Percentiles rank a stretch among this genome's conserved stretches.
These are phyloP conservation scores for Spodoptera exigua DNA, from an alignment of 2,888 invertebrate species.

Conservation along the genomic window DNA sequence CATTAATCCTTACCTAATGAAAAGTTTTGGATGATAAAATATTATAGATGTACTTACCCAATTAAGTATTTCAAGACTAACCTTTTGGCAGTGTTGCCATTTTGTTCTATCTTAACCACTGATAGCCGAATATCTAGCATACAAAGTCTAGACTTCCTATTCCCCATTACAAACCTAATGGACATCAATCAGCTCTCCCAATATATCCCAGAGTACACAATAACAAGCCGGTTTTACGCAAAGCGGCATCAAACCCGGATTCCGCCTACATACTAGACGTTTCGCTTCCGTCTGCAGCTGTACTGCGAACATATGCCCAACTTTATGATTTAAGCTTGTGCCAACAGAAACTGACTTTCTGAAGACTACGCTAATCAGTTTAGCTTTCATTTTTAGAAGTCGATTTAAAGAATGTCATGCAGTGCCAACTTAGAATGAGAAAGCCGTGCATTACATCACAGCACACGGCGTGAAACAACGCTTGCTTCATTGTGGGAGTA, in stretches of 20 bases:
- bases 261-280: conserved; percentile 27
- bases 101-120: too few species aligned
- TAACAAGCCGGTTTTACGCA: conserved; percentile 20
- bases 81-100: too few species aligned
- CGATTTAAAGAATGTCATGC: neutral
- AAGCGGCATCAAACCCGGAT: conserved; percentile 25
- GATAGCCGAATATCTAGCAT: neutral
- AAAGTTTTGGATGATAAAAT: too few species aligned
- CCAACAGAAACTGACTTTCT: conserved; percentile 24
- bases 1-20: too few species aligned
- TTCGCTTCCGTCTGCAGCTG: conserved; percentile 22
- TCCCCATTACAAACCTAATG: neutral
- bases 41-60: too few species aligned
- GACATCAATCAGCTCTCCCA: neutral
- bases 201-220: conserved; percentile 8
- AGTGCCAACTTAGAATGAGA: too few species aligned
- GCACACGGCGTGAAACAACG: too few species aligned
- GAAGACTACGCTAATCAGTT: conserved; percentile 16
- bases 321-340: conserved; percentile 31
- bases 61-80: too few species aligned
- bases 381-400: neutral
- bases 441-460: too few species aligned
- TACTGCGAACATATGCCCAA: conserved; percentile 18
- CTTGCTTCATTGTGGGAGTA: too few species aligned
- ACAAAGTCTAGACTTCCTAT: neutral